Conservation (phyloP, 2,113 vertebrate species). For the Himantopus leucocephalus region DNA sequence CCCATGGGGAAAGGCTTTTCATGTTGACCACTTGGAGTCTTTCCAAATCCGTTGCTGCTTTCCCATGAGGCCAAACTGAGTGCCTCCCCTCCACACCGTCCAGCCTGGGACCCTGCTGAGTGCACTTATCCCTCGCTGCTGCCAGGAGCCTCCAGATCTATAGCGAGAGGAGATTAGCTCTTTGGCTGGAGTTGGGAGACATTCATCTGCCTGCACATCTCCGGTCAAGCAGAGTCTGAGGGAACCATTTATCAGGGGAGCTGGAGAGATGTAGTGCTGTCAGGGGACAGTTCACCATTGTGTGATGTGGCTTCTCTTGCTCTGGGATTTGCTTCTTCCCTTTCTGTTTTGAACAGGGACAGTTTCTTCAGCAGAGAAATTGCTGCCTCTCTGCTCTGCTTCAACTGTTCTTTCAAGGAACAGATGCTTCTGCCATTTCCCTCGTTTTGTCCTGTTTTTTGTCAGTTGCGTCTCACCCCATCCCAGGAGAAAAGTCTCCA, state of each 20-base stretch:
- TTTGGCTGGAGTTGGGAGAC: constrained; percentile 27
- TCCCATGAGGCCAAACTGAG: not conserved
- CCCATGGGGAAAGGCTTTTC: not conserved
- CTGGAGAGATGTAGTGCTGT: not conserved
- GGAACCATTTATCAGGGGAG: not conserved
- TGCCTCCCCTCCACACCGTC: not conserved
- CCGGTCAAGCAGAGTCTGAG: not conserved
- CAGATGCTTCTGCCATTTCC: not conserved
- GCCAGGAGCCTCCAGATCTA: constrained; percentile 43
- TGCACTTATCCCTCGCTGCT: constrained; percentile 7
- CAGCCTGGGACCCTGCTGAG: constrained; percentile 29
- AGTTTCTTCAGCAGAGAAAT: not conserved
- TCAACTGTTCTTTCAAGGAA: not conserved
- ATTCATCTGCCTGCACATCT: constrained; percentile 1
- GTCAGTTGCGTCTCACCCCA: not conserved
- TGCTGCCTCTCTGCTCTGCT: not conserved
- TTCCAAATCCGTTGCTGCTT: not conserved
- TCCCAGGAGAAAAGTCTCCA: not conserved
- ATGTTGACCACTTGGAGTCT: not conserved
- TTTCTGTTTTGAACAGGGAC: not conserved
- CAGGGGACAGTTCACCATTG: not conserved
- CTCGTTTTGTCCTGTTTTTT: not conserved
- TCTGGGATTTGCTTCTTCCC: not conserved
- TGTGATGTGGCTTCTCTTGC: not conserved
- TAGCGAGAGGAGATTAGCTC: constrained; percentile 31